A percentile compares a stretch with the other conserved stretches of the same genome.
phyloP scores from a whole-genome alignment of 1,140 invertebrate genomes.

The Eulimnadia texana region DNA sequence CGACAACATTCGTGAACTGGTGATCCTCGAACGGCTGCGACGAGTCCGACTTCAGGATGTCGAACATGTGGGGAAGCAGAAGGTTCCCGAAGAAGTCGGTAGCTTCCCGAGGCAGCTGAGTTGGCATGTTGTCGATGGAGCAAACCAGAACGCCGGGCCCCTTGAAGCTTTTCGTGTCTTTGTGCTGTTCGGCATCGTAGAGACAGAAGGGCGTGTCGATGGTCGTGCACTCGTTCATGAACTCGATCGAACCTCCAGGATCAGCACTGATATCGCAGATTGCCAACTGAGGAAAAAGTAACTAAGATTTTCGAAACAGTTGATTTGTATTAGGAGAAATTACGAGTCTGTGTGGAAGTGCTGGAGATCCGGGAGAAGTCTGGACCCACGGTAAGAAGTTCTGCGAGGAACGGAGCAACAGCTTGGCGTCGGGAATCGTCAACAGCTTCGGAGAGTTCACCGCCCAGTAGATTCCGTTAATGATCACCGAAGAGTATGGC shows the following conservation, averaged over 20 bases:
- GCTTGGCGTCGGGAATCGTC: conserved; percentile 95
- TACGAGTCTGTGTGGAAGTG: conserved; percentile 60
- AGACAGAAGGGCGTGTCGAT: conserved; percentile 98
- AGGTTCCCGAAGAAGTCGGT: conserved; percentile 96
- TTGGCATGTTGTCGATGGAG: conserved; percentile 99
- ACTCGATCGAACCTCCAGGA: conserved; percentile 96
- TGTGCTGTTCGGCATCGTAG: conserved; percentile 95
- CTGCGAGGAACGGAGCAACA: conserved; percentile 67
- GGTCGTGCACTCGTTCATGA: conserved; percentile 99
- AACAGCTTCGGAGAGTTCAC: conserved; percentile 87
- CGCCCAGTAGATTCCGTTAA: conserved; percentile 99
- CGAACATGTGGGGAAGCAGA: conserved; percentile 69
- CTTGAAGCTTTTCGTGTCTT: conserved; percentile 90
- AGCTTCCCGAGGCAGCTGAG: conserved; percentile 89
- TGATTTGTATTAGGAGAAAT: too few relatives aligned
- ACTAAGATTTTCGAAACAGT: too few relatives aligned
- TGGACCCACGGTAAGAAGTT: conserved; percentile 72
- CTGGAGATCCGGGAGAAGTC: conserved; percentile 64
- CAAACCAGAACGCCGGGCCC: conserved; percentile 94
- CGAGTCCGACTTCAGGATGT: conserved; percentile 85
- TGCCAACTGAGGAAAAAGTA: too few relatives aligned
- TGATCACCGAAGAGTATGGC: conserved; percentile 88
- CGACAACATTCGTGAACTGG: conserved; percentile 56
- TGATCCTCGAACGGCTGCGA: conserved; percentile 65
- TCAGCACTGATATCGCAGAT: conserved; percentile 46